These are phyloP conservation scores for Dendrocincla tyrannina DNA, from an alignment of 2,797 vertebrate genomes.

Conservation along the genomic window DNA sequence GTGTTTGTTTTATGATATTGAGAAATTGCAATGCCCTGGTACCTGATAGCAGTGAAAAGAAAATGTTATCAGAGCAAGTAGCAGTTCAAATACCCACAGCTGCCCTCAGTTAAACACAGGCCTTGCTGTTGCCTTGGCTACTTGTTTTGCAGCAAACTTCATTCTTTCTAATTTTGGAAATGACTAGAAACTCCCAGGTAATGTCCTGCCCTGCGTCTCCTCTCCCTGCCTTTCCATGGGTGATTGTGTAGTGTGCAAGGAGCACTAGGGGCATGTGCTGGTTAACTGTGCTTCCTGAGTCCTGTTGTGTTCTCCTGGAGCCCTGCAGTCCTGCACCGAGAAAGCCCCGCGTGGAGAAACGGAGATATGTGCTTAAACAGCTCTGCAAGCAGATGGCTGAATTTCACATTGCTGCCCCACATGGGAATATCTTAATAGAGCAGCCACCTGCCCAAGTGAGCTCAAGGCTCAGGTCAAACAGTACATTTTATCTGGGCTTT, in stretches of 20 bases:
- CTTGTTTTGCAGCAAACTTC: background rate
- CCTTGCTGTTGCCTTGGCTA: background rate
- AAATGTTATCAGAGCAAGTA: background rate
- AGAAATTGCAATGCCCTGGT: background rate
- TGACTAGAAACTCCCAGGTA: background rate
- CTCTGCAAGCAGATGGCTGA: slow-evolving; percentile 57
- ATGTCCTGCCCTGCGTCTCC: background rate
- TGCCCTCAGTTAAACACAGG: background rate
- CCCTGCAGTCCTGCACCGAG: background rate
- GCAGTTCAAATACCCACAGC: background rate
- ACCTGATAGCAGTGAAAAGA: background rate
- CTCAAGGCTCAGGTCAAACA: slow-evolving; percentile 48
- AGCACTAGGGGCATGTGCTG: background rate
- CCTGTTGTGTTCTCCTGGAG: background rate
- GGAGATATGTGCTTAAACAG: background rate
- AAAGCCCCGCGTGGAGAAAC: background rate
- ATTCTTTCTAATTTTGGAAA: background rate
- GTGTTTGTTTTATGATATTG: background rate
- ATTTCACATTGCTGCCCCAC: slow-evolving; percentile 39
- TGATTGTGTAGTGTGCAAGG: background rate
- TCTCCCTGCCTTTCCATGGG: background rate
- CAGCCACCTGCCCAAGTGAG: slow-evolving; percentile 61
- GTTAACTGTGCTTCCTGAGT: background rate
- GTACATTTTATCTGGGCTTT: slow-evolving; percentile 31
- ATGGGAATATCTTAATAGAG: slow-evolving; percentile 52